Evolutionary conservation across 2,888 invertebrate species (phyloP).

Genomic region (Nematopogon swammerdamellus): DNA sequence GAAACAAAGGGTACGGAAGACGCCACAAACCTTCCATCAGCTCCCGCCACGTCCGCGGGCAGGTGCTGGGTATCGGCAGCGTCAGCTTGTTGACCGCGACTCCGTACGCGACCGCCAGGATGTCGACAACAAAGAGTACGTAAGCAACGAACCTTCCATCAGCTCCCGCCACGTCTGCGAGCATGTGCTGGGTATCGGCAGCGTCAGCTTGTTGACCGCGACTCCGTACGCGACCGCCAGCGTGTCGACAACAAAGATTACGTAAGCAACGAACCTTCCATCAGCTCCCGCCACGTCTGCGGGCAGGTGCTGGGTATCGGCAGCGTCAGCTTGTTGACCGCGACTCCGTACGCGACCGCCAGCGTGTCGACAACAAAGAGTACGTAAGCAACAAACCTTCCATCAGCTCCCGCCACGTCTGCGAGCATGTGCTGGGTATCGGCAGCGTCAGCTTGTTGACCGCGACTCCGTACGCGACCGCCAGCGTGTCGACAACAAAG

Average conservation of each 20-base stretch:
- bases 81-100: conserved; percentile 85
- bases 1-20: too few relatives aligned
- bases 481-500: conserved; percentile 82
- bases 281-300: conserved; percentile 73
- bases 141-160: conserved; percentile 70
- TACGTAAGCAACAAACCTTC: conserved; percentile 64
- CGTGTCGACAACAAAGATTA: too few relatives aligned
- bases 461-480: conserved; percentile 86
- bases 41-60: conserved; percentile 76
- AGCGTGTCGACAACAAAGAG: conserved; percentile 82
- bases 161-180: conserved; percentile 77
- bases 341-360: conserved; percentile 86
- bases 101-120: conserved; percentile 83
- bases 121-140: too few relatives aligned
- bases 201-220: conserved; percentile 79
- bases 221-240: conserved; percentile 86
- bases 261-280: conserved; percentile 70
- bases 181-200: conserved; percentile 86
- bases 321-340: conserved; percentile 80
- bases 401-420: conserved; percentile 78
- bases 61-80: conserved; percentile 83
- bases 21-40: conserved; percentile 73
- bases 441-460: conserved; percentile 83
- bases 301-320: conserved; percentile 89
- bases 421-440: conserved; percentile 84